Conservation (phyloP, 2,888 invertebrate species). For the Melikaiella ostensackeni region DNA sequence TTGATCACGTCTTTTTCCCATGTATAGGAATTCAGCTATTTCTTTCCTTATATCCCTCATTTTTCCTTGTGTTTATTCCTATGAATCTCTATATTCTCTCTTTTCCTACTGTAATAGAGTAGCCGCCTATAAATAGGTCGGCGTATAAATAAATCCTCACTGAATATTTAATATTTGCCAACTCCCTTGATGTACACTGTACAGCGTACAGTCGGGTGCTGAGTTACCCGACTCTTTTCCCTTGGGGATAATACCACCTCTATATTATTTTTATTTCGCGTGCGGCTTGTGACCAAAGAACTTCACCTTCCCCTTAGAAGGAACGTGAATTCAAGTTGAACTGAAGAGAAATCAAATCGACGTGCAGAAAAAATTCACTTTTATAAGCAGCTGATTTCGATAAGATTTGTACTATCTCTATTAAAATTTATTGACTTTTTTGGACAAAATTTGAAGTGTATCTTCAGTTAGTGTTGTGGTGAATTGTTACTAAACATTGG, state of each 20-base stretch:
- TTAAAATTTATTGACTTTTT: too few species aligned
- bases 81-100: constrained; percentile 44
- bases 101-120: constrained; percentile 55
- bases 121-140: constrained; percentile 62
- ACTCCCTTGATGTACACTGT: constrained; percentile 49
- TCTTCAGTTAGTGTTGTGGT: too few species aligned
- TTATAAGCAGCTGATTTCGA: too few species aligned
- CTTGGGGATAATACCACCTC: background rate
- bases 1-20: background rate
- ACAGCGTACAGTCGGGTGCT: constrained; percentile 39
- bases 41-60: background rate
- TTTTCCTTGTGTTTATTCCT: constrained; percentile 9
- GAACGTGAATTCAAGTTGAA: background rate
- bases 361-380: too few species aligned
- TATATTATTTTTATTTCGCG: constrained; percentile 20
- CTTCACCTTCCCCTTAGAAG: background rate
- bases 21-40: background rate
- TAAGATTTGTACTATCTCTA: too few species aligned
- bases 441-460: too few species aligned
- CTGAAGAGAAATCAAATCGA: background rate
- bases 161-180: constrained; percentile 72
- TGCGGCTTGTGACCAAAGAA: background rate
- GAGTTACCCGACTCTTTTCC: constrained; percentile 28
- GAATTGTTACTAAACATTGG: too few species aligned
- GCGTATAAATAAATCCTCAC: constrained; percentile 66